phyloP scores from a whole-genome alignment of 2,797 vertebrate genomes.

The Graptemys geographica region DNA sequence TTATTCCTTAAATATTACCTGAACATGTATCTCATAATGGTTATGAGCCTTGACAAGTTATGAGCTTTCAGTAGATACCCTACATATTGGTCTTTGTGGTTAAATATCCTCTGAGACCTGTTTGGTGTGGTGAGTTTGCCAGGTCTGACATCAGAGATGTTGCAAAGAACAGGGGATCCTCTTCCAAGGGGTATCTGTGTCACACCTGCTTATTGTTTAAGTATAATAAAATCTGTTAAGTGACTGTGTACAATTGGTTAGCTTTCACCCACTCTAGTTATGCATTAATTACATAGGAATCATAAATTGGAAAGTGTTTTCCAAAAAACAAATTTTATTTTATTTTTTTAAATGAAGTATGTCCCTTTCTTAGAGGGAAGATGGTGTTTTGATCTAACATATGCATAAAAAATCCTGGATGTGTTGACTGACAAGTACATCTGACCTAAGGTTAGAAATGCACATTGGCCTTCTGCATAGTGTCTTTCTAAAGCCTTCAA shows the following conservation, averaged over 20 bases:
- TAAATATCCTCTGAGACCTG: no score
- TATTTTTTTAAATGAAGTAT: accelerated
- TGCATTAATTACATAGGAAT: not conserved
- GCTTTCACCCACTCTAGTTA: not conserved
- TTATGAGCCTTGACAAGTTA: no score
- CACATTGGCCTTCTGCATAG: accelerated
- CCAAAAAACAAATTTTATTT: not conserved
- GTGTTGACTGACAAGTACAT: not conserved
- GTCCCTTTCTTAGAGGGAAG: not conserved
- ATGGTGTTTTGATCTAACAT: not conserved
- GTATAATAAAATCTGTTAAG: not conserved
- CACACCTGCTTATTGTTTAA: not conserved
- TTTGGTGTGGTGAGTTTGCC: no score
- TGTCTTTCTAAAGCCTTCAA: not conserved
- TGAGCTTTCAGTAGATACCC: no score
- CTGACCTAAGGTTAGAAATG: not conserved
- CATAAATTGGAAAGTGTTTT: not conserved
- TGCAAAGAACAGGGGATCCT: no score
- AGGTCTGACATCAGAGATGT: no score
- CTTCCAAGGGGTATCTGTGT: no score
- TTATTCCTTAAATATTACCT: no score
- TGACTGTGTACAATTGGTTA: not conserved
- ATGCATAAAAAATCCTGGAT: not conserved
- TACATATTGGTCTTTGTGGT: no score
- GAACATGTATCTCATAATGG: no score